Percentiles rank a stretch among this genome's conserved stretches.
Conservation (phyloP, 2,888 invertebrate species). For the Clepsis dumicolana region DNA sequence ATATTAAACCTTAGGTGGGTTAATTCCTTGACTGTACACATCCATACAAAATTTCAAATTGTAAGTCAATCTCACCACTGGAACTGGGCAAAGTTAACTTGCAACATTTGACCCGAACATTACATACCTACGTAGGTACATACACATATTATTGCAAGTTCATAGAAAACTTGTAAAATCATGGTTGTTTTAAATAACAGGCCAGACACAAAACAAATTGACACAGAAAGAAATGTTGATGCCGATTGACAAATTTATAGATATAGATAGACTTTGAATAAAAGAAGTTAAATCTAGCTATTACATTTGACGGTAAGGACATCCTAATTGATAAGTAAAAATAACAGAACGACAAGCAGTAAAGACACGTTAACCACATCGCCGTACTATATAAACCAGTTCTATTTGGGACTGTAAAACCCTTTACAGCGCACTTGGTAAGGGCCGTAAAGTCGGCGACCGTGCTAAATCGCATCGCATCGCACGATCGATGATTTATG, state of each 20-base stretch:
- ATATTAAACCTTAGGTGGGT: no score
- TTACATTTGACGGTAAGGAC: slow-evolving; percentile 4
- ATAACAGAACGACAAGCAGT: slow-evolving; percentile 39
- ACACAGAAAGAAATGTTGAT: neutral
- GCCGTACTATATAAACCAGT: slow-evolving; percentile 43
- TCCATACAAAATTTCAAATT: no score
- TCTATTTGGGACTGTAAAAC: slow-evolving; percentile 58
- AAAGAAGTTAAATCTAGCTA: slow-evolving; percentile 14
- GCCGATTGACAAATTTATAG: no score
- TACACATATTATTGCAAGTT: no score
- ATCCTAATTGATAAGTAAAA: slow-evolving; percentile 43
- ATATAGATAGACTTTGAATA: no score
- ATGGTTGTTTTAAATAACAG: neutral
- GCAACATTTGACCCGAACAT: no score
- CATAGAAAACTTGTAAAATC: no score
- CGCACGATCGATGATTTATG: slow-evolving; percentile 77
- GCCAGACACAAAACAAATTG: neutral
- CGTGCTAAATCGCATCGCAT: slow-evolving; percentile 71
- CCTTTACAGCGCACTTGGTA: slow-evolving; percentile 69
- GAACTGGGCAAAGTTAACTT: no score
- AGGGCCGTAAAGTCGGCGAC: slow-evolving; percentile 65
- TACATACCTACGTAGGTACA: no score
- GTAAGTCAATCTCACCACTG: no score
- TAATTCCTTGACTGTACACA: no score
- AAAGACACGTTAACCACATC: slow-evolving; percentile 46